Percentiles rank a stretch among this genome's conserved stretches.
Conservation (phyloP, 2,113 vertebrate genomes). For the Heliornis fulica region DNA sequence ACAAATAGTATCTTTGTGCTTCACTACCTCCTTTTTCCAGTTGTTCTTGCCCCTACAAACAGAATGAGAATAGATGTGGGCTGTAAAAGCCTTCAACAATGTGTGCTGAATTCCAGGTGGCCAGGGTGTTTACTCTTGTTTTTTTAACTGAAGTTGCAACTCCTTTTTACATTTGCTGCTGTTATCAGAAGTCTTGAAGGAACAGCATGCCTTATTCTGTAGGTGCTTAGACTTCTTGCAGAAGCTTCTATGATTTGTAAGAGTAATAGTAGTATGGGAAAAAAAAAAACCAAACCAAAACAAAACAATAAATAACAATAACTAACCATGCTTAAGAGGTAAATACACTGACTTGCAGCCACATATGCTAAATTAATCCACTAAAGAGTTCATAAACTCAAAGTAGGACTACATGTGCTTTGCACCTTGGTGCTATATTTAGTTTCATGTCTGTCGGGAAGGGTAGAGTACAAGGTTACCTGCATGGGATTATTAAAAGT, state of each 20-base stretch:
- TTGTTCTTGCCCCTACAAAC: not conserved
- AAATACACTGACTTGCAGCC: not conserved
- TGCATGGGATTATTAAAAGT: not conserved
- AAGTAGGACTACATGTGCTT: not conserved
- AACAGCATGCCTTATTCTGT: not conserved
- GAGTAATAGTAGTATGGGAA: not conserved
- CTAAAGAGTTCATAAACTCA: not conserved
- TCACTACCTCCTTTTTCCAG: not conserved
- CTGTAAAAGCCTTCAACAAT: not conserved
- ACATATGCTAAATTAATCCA: rapidly evolving
- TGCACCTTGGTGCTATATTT: not conserved
- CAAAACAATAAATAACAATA: too few relatives aligned
- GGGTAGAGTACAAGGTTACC: not conserved
- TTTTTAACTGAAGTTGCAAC: not conserved
- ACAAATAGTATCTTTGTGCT: not conserved
- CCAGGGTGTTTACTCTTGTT: not conserved
- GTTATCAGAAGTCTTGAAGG: not conserved
- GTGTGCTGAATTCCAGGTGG: not conserved
- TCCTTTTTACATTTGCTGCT: not conserved
- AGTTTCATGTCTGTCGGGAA: not conserved
- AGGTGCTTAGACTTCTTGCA: not conserved
- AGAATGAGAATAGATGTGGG: not conserved
- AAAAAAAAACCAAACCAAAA: too few relatives aligned
- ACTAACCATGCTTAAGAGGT: not conserved
- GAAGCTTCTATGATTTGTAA: not conserved